Percentiles rank a stretch among this genome's conserved stretches.
phyloP scores from a whole-genome alignment of 2,113 vertebrate species.

The Tragelaphus buxtoni region DNA sequence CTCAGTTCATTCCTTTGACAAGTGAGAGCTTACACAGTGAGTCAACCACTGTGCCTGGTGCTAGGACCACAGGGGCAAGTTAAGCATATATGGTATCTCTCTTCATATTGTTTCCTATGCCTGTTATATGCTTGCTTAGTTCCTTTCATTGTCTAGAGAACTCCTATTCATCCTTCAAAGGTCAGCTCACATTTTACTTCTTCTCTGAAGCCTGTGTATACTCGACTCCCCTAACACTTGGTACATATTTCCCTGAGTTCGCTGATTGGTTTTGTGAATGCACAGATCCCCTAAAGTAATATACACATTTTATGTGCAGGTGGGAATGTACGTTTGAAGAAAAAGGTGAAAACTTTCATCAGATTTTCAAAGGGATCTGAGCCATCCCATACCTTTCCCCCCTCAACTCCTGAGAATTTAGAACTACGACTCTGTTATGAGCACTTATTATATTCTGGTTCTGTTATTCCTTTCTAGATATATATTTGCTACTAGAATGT shows the following conservation, averaged over 20 bases:
- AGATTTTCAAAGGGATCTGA: neutral
- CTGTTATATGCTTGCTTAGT: neutral
- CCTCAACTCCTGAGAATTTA: neutral
- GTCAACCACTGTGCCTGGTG: neutral
- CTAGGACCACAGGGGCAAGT: neutral
- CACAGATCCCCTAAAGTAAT: neutral
- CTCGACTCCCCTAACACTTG: neutral
- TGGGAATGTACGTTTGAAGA: constrained; percentile 14
- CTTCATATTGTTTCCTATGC: neutral
- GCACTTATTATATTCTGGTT: neutral
- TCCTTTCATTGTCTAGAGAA: neutral
- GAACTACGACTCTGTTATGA: neutral
- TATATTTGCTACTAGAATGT: neutral
- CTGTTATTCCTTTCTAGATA: neutral
- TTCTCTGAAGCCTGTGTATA: neutral
- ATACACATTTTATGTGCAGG: neutral
- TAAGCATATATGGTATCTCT: neutral
- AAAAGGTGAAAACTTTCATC: neutral
- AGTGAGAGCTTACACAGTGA: neutral
- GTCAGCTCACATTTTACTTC: neutral
- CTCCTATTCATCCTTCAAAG: neutral
- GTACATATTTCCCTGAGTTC: neutral
- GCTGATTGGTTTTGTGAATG: neutral
- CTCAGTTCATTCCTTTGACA: neutral
- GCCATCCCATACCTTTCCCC: too few species aligned